phyloP scores from a whole-genome alignment of 2,797 vertebrate genomes.

The Aphelocoma californica region DNA sequence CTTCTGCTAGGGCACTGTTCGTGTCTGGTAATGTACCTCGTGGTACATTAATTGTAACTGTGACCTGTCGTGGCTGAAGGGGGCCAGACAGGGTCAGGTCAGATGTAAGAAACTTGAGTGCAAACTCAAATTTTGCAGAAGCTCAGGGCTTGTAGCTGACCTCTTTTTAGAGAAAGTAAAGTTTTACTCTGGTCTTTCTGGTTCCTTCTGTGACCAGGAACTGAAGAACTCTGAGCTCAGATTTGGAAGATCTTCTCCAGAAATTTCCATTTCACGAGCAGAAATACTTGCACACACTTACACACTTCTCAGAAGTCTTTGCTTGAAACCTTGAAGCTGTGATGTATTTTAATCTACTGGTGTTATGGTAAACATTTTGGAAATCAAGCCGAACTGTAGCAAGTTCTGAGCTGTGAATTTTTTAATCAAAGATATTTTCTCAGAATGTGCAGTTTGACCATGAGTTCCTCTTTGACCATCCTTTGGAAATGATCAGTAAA shows the following conservation, averaged over 20 bases:
- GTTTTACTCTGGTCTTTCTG: neutral
- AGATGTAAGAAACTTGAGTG: neutral
- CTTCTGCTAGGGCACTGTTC: neutral
- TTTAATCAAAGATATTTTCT: neutral
- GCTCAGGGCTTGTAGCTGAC: neutral
- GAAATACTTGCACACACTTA: neutral
- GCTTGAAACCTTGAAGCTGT: neutral
- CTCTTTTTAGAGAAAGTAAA: neutral
- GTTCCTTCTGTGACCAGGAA: neutral
- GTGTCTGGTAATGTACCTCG: neutral
- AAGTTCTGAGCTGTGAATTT: neutral
- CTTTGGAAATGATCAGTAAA: neutral
- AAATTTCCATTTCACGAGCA: neutral
- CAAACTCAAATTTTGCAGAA: neutral
- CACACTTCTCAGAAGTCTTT: neutral
- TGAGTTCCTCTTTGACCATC: neutral
- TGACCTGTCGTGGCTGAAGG: neutral
- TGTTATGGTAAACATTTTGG: neutral
- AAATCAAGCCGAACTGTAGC: neutral
- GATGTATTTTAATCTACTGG: neutral
- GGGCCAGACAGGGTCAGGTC: neutral
- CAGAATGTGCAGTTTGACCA: neutral
- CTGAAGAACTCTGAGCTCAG: neutral
- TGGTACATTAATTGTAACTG: too few relatives aligned
- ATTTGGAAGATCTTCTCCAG: neutral